A percentile compares a stretch with the other conserved stretches of the same genome.
Conservation (phyloP, 2,113 vertebrate genomes). For the Ictalurus furcatus region DNA sequence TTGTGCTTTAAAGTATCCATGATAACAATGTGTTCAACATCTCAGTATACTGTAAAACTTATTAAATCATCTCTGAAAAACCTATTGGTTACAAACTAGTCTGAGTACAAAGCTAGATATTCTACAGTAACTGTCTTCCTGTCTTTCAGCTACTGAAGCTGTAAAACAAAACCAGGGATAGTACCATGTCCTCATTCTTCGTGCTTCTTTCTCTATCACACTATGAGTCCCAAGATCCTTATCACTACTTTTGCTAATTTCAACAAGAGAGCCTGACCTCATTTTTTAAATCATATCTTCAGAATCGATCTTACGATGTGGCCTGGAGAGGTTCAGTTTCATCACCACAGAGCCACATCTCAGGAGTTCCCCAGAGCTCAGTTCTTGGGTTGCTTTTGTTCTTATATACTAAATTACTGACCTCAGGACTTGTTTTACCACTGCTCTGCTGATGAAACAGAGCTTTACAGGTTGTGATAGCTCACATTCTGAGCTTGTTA, state of each 20-base stretch:
- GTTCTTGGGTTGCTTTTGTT: not conserved
- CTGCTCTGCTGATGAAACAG: not conserved
- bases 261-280: not conserved
- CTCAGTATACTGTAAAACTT: not conserved
- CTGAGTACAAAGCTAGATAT: not conserved
- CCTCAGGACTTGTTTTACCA: not conserved
- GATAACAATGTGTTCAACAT: not conserved
- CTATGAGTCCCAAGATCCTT: not conserved
- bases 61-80: not conserved
- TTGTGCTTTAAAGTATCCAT: not conserved
- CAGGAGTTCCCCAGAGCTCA: not conserved
- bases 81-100: not conserved
- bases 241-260: not conserved
- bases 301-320: not conserved
- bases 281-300: not conserved
- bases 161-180: not conserved
- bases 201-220: not conserved
- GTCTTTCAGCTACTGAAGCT: not conserved
- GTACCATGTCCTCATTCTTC: not conserved
- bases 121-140: not conserved
- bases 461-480: not conserved
- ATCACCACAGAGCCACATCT: not conserved
- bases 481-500: constrained; percentile 9
- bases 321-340: not conserved
- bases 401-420: not conserved